Base-by-base conservation (phyloP, 2,113 vertebrate species). In the Rhabdomys dilectus region DNA sequence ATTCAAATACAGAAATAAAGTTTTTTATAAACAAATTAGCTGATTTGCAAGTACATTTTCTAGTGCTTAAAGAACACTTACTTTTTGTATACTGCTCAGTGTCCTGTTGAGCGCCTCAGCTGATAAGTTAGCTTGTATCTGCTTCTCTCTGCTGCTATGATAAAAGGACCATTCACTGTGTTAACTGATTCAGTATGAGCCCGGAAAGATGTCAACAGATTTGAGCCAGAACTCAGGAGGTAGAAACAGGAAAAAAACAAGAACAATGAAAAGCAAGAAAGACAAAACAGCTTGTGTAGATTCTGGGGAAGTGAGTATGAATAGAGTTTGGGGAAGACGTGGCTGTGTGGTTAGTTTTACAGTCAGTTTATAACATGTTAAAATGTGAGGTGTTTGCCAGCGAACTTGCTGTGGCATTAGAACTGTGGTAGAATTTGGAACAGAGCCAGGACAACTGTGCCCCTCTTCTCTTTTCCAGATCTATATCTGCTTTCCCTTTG, bases 1-100 rank as follows among this genome's bases (percentile, higher is more conserved):
- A 80, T 90, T 64, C 96, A 91, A 91, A 72, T 86, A 88, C 22
- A 42, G 66, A 96, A 91, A 93, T 85, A 88, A 93, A 60, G 17
- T 76, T 96, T 87, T 62, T n/a, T 39, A 22, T 90, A 45, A 91
- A 34, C 70, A 80, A 58, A 94, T 91, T 73, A 76, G 42, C 12
- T 29, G 84, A 39, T 86, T 80, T 95, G 31, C 76, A 89, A 19
- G 10, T 7, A 60, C 7, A 85, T 93, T 96, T 68, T 39, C 3
- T 78, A 34, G 58, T 51, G 66, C 5, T 31, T 86, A 75, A 77
- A 95, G 13, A 64, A 34, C 19, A 81, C 45, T 51, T 88, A 77
- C 51, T 92, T 75, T 11, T 96, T 68, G 24, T 73, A 5, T 10
- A 89, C 95, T 86, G 77, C 29, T 78, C 91, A n/a, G 22, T 78